A percentile compares a stretch with the other conserved stretches of the same genome.
Evolutionary conservation across 2,888 invertebrate genomes (phyloP).

Genomic region (Hesperia comma): DNA sequence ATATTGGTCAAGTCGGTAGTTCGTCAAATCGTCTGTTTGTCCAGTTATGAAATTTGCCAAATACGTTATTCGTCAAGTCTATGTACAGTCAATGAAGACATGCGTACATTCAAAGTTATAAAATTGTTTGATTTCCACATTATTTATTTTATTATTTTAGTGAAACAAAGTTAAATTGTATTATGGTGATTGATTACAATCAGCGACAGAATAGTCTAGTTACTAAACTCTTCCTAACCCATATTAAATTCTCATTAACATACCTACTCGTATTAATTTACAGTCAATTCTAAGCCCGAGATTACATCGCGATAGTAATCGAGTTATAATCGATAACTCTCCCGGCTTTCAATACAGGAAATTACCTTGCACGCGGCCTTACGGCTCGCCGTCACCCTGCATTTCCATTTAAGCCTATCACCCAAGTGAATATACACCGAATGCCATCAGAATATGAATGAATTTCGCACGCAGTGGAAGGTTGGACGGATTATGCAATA

Average conservation of each 20-base stretch:
- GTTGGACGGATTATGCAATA: slow-evolving; percentile 10
- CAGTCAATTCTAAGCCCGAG: slow-evolving; percentile 14
- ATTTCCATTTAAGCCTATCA: slow-evolving; percentile 15
- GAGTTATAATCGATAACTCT: slow-evolving; percentile 37
- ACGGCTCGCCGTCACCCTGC: slow-evolving; percentile 13
- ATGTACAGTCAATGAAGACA: no score
- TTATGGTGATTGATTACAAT: no score
- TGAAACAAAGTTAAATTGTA: no score
- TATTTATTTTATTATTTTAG: no score
- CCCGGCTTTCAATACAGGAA: slow-evolving; percentile 43
- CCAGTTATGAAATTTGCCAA: no score
- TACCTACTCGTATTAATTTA: slow-evolving; percentile 22
- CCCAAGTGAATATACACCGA: slow-evolving; percentile 11
- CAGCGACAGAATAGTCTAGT: no score
- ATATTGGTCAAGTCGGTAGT: no score
- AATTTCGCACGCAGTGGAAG: slow-evolving; percentile 4
- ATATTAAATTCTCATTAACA: slow-evolving; percentile 1
- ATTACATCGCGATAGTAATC: slow-evolving; percentile 28
- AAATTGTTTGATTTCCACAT: no score
- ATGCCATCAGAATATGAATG: slow-evolving; percentile 10
- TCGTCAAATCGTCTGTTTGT: no score
- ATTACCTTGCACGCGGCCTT: slow-evolving; percentile 46
- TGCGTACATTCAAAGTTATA: no score
- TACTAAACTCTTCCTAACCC: no score
- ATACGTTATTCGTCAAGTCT: no score